Evolutionary conservation across 2,797 vertebrate genomes (phyloP), one percentile per base, ranked within the genome.

Genomic region (Enteromius viviparus): DNA sequence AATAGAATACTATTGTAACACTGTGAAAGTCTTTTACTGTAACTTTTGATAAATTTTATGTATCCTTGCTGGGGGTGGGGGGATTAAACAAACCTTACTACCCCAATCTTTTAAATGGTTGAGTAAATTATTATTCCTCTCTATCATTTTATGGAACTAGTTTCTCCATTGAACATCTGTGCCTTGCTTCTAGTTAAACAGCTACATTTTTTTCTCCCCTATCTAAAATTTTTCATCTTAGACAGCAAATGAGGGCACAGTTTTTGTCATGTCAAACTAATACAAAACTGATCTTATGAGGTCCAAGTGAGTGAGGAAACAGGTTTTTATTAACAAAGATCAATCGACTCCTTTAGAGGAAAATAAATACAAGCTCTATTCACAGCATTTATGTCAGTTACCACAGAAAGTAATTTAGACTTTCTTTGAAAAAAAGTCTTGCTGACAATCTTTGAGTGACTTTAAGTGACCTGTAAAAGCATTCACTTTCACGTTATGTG

Each of bases 271-370:
- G 12, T 34, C 29, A 78, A 65, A 49, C 23, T 77, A 42, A 77
- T 62, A 19, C 40, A 34, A 66, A 49, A 32, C 21, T 70, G 71
- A 55, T 51, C 10, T 55, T 75, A 4, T 5, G 3, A 64, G 45
- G 11, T 29, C 2, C 17, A 32, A 34, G 15, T 42, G 47, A 82
- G 21, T 64, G 15, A 76, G 71, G 37, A 75, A 75, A 75, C 71
- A 42, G 58, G 32, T 82, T 82, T 82, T 65, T 8, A 47, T 62
- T 26, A 42, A 71, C 21, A 62, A 34, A 60, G 23, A 47, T 72
- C 1, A 45, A 32, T 60, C 23, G 47, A 62, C 7, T 14, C 6
- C 23, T 32, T 70, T 71, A 58, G 19, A 47, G 40, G 68, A 49
- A 19, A 34, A 26, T 49, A 49, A 74, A 74, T 19, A 64, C 55